phyloP scores from a whole-genome alignment of 2,888 invertebrate genomes.

The Phoronis australis region DNA sequence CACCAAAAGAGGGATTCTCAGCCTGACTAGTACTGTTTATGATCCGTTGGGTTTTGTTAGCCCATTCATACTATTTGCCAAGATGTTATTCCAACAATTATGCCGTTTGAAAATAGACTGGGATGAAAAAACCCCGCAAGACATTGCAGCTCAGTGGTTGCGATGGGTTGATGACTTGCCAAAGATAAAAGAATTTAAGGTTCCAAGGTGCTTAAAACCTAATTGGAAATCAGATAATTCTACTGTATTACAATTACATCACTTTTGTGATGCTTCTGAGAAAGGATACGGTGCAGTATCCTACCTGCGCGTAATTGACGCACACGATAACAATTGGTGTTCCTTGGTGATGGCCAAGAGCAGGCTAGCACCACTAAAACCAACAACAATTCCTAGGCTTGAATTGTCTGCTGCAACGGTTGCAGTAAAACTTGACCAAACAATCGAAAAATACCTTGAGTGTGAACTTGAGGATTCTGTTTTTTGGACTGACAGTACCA shows the following conservation, averaged over 20 bases:
- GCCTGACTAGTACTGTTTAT: slow-evolving; percentile 2
- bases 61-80: slow-evolving; percentile 2
- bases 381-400: slow-evolving; percentile 5
- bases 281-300: slow-evolving; percentile 2
- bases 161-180: slow-evolving; percentile 1
- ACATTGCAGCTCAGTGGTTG: slow-evolving; percentile 1
- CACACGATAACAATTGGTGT: background rate
- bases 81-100: slow-evolving; percentile 6
- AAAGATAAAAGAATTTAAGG: background rate
- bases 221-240: background rate
- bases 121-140: slow-evolving; percentile 6
- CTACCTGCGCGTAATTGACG: slow-evolving; percentile 1
- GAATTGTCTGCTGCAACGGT: slow-evolving; percentile 5
- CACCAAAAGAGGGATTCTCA: slow-evolving; percentile 2
- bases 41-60: slow-evolving; percentile 6
- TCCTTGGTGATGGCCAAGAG: slow-evolving; percentile 5
- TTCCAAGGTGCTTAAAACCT: slow-evolving; percentile 4
- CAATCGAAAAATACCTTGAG: background rate
- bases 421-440: slow-evolving; percentile 3
- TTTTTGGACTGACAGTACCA: slow-evolving; percentile 7
- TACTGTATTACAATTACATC: background rate
- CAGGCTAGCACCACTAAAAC: slow-evolving; percentile 3
- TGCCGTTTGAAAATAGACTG: slow-evolving; percentile 3
- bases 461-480: background rate
- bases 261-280: slow-evolving; percentile 7